Conservation (phyloP, 2,113 vertebrate species). For the Cynocephalus volans region DNA sequence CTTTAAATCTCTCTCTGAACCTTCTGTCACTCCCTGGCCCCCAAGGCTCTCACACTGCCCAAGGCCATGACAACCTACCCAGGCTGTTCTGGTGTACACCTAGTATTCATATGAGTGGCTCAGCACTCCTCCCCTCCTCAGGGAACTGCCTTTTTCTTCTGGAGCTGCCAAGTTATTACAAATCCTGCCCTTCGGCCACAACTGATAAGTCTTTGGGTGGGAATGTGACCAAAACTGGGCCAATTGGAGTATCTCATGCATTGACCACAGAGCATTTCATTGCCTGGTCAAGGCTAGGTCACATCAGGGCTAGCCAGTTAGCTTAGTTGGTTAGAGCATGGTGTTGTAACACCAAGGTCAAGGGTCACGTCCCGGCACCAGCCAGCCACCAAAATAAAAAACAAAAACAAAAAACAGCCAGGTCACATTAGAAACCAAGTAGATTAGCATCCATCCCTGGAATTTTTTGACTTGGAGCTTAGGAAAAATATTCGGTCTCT, state of each 20-base stretch:
- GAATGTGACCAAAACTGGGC: not conserved
- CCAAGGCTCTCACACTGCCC: not conserved
- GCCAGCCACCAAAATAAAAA: too few relatives aligned
- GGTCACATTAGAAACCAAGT: not conserved
- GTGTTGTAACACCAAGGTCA: too few relatives aligned
- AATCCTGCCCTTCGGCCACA: not conserved
- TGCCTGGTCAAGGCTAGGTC: not conserved
- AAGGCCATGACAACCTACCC: not conserved
- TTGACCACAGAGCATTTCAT: not conserved
- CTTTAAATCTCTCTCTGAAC: not conserved
- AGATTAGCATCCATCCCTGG: not conserved
- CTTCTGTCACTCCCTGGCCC: not conserved
- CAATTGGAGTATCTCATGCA: not conserved
- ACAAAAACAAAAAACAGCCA: not conserved
- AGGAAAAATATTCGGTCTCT: not conserved
- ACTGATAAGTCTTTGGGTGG: not conserved
- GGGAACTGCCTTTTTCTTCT: not conserved
- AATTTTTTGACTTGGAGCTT: not conserved
- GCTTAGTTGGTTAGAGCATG: too few relatives aligned
- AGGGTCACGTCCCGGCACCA: too few relatives aligned
- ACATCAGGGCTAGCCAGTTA: not conserved
- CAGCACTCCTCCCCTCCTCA: not conserved
- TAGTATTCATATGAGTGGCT: too few relatives aligned
- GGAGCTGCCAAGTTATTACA: not conserved
- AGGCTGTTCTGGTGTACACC: not conserved